phyloP scores from a whole-genome alignment of 2,113 vertebrate genomes.

The Solea senegalensis region DNA sequence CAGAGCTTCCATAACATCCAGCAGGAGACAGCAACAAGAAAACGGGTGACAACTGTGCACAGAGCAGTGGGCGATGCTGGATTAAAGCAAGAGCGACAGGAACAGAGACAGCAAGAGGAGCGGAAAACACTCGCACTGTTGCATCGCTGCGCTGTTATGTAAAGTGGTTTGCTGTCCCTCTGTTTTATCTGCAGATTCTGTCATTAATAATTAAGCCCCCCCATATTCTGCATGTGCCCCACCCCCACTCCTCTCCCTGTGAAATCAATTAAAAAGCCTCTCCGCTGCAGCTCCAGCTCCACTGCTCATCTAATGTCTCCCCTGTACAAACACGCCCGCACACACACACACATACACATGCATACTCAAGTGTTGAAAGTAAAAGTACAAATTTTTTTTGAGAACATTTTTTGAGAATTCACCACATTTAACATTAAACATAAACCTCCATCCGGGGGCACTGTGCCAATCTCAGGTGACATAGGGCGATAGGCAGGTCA shows the following conservation, averaged over 20 bases:
- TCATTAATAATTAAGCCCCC: conserved; percentile 82
- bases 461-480: too few species aligned
- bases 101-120: conserved; percentile 42
- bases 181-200: conserved; percentile 82
- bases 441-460: too few species aligned
- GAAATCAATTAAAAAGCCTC: conserved; percentile 85
- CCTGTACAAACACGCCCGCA: conserved; percentile 43
- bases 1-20: conserved; percentile 41
- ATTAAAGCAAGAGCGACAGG: conserved; percentile 26
- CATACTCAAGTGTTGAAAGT: not conserved
- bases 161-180: conserved; percentile 77
- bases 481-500: too few species aligned
- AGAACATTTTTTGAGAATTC: too few species aligned
- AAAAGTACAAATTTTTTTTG: too few species aligned
- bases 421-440: too few species aligned
- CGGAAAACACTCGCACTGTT: conserved; percentile 64
- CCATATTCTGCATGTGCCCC: conserved; percentile 74
- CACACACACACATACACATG: conserved; percentile 41
- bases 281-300: conserved; percentile 73
- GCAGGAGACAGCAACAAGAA: conserved; percentile 30
- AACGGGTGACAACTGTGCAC: conserved; percentile 23
- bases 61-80: conserved; percentile 23
- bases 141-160: conserved; percentile 78
- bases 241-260: conserved; percentile 81
- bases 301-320: conserved; percentile 56